Evolutionary conservation across 2,797 vertebrate genomes (phyloP), one percentile per base, ranked within the genome.

Genomic region (Merluccius polli): DNA sequence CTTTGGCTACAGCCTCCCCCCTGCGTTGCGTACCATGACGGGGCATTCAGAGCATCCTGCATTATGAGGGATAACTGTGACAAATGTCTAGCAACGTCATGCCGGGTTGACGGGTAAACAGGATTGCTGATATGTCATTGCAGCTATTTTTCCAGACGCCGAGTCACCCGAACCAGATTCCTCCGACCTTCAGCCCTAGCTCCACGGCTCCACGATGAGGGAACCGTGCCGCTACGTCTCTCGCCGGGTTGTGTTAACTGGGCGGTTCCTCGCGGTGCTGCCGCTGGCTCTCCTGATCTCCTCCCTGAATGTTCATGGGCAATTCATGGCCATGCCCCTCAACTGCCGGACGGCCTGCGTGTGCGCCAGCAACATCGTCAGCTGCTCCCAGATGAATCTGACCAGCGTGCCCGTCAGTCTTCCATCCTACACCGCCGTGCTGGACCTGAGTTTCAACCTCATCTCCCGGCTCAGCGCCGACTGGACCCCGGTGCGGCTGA

Each of bases 301-400:
- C 3, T 11, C 86, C 6, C 31, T 77, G 24, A 73, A 70, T 27
- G 73, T 78, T 52, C 12, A 75, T 2, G 81, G 75, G 0, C 89
- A 87, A 78, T 70, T 80, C 0, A 27, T 76, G 4, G 80, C 78
- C 35, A 67, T 81, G 1, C 79, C 88, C 31, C 77, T 94, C 71
- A 94, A 92, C 90, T 97, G 95, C 79, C 93, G 92, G 67, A 89
- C 84, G 1, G 93, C 84, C 2, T 99, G 98, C 71, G 86, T 99
- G 78, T 98, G 97, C 0, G 96, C 97, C 90, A 98, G 97, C 89
- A 96, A 97, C 93, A 96, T 98, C 76, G 92, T 98, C 81, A 97
- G 96, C 92, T 99, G 98, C 84, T 95, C 96, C 21, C 95, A 93
- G 86, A 91, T 89, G 68, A 94, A 91, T 73, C 92, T 98, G 72